Base-by-base conservation (phyloP, 1,140 invertebrate species). In the Bilobella aurantiaca region DNA sequence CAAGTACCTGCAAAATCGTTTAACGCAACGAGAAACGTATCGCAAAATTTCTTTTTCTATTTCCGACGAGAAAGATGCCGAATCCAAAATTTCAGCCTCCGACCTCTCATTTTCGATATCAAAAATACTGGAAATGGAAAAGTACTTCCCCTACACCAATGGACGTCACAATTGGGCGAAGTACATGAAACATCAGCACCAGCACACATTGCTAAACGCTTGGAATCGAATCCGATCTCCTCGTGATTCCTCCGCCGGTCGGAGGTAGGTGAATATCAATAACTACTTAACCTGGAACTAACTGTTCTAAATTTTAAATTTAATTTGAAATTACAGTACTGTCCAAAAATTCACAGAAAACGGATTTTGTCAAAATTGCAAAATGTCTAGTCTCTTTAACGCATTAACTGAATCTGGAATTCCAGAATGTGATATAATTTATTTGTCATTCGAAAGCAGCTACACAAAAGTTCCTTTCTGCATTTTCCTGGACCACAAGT, bases 401-500 rank as follows among this genome's bases (percentile, higher is more conserved):
- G 8, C 37, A 42, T n/a, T 42, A 12, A n/a, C 37, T 12, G n/a
- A n/a, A 8, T 42, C 37, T n/a, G 37, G 37, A n/a, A 42, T 42
- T n/a, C n/a, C 37, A 12, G 37, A 42, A 42, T 8, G 59, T 25
- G 69, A 70, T 34, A 62, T 70, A 1, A 56, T 70, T 25, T 70
- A 62, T 25, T 49, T 61, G 18, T 63, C 63, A 3, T 70, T 70
- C 53, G 42, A 63, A 30, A 70, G 67, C 28, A 56, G 63, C 23
- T 18, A 59, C 29, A 68, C 58, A 29, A 42, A 63, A 28, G 61
- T 65, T 16, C 91, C 92, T 47, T 96, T 94, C 76, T 91, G 86
- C 74, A 88, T 95, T 32, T 84, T 91, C 64, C 82, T 85, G 0
- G 91, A 96, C 76, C 90, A 93, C 74, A 84, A 87, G 69, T 86